Percentiles rank a stretch among this genome's conserved stretches.
phyloP scores from a whole-genome alignment of 2,113 vertebrate species.

The Zosterops pallidus region DNA sequence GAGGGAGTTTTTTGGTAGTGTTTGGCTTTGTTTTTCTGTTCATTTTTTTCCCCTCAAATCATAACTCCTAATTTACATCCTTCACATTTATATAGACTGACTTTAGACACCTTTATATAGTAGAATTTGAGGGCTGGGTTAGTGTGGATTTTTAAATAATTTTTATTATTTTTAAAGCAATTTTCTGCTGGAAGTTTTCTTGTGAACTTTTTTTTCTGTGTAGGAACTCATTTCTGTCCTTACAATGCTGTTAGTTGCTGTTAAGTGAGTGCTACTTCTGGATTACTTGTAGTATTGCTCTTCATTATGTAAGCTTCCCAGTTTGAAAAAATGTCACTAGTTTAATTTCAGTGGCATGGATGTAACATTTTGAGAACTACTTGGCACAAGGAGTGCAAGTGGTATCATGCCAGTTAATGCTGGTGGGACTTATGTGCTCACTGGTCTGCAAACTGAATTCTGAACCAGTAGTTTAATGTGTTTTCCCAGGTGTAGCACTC shows the following conservation, averaged over 20 bases:
- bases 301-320: neutral
- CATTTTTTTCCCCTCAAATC: neutral
- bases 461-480: neutral
- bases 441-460: neutral
- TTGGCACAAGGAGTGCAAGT: neutral
- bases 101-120: neutral
- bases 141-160: neutral
- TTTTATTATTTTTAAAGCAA: neutral
- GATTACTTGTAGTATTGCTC: neutral
- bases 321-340: neutral
- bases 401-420: neutral
- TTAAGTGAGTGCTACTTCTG: neutral
- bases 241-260: neutral
- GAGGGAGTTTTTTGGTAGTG: neutral
- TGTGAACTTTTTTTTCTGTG: neutral
- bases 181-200: neutral
- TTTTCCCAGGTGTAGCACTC: neutral
- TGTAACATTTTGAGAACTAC: neutral
- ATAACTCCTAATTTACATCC: neutral
- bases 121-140: neutral
- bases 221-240: neutral
- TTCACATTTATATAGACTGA: neutral
- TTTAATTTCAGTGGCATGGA: neutral
- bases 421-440: neutral
- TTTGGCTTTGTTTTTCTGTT: neutral